Conservation (phyloP, 1,140 invertebrate species). For the Platorchestia sp. region DNA sequence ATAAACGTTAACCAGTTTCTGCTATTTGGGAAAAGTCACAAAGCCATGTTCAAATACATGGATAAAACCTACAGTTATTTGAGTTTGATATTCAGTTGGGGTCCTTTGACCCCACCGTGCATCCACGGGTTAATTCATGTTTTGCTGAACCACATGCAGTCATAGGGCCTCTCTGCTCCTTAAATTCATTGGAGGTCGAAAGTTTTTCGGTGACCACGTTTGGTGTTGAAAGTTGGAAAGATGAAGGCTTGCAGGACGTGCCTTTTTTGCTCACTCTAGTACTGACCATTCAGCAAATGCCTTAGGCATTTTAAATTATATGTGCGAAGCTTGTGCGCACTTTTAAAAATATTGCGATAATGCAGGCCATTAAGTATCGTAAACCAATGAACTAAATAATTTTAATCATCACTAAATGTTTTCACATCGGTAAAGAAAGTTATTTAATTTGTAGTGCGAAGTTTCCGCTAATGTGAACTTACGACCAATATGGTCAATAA, state of each 20-base stretch:
- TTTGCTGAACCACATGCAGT: too few relatives aligned
- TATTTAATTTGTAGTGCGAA: background rate
- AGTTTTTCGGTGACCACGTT: background rate
- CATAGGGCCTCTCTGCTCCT: background rate
- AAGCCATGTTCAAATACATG: too few relatives aligned
- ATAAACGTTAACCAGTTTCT: too few relatives aligned
- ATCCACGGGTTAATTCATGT: too few relatives aligned
- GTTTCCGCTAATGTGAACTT: background rate
- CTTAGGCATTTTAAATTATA: background rate
- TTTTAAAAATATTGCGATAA: background rate
- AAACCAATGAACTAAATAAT: background rate
- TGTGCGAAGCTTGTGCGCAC: background rate
- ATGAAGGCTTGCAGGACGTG: background rate
- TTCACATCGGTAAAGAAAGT: background rate
- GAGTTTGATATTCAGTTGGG: too few relatives aligned
- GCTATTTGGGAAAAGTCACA: too few relatives aligned
- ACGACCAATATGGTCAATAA: background rate
- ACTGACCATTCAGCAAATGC: background rate
- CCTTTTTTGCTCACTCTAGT: background rate
- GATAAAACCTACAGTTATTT: too few relatives aligned
- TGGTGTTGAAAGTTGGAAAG: background rate
- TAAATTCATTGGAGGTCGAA: background rate
- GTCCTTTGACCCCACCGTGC: too few relatives aligned
- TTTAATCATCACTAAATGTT: background rate
- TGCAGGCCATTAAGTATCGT: background rate